Evolutionary conservation across 2,888 invertebrate species (phyloP).

Genomic region (Mesodorylaimus sp.): DNA sequence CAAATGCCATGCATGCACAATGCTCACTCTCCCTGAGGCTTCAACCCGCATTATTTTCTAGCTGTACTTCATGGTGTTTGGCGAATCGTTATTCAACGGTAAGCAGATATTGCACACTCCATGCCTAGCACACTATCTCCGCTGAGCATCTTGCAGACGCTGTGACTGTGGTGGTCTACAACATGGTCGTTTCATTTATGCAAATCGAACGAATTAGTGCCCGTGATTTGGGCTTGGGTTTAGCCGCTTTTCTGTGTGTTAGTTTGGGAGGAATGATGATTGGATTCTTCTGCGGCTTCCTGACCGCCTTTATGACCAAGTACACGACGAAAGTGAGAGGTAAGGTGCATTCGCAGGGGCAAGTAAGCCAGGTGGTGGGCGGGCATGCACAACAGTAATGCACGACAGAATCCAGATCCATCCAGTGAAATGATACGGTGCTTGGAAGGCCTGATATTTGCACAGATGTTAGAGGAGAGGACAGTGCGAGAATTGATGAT

Average conservation of each 20-base stretch:
- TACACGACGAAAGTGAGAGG: slow-evolving; percentile 28
- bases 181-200: slow-evolving; percentile 36
- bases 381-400: no score
- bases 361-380: no score
- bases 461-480: no score
- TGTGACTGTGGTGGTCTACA: slow-evolving; percentile 41
- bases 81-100: slow-evolving; percentile 42
- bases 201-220: slow-evolving; percentile 19
- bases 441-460: no score
- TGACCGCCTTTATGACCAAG: slow-evolving; percentile 35
- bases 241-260: slow-evolving; percentile 38
- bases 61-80: slow-evolving; percentile 43
- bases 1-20: no score
- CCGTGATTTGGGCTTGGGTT: slow-evolving; percentile 30
- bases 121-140: no score
- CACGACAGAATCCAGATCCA: no score
- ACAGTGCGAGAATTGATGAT: no score
- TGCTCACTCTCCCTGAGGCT: no score
- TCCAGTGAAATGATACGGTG: no score
- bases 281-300: slow-evolving; percentile 36
- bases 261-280: slow-evolving; percentile 37
- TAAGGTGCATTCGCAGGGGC: no score
- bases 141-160: slow-evolving; percentile 39
- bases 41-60: no score
- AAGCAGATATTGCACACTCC: slow-evolving; percentile 5